Conservation (phyloP, 2,797 vertebrate genomes). For the Sciaenops ocellatus region DNA sequence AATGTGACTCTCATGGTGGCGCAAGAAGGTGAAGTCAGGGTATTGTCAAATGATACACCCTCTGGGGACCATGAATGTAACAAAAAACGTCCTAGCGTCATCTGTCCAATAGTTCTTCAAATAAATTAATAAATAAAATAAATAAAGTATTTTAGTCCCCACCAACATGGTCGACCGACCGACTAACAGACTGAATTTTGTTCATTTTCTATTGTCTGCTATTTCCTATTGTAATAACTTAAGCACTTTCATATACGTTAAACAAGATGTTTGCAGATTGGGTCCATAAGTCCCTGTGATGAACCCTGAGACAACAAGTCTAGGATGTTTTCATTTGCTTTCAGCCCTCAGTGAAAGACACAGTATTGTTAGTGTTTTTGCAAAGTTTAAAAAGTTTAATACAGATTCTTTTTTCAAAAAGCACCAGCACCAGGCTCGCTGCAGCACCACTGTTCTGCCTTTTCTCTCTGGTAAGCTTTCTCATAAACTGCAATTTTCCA, state of each 20-base stretch:
- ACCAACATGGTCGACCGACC: too few relatives aligned
- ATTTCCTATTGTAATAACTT: background rate
- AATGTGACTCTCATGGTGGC: background rate
- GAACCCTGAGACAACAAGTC: background rate
- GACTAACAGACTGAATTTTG: background rate
- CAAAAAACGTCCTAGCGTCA: background rate
- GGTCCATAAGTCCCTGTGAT: background rate
- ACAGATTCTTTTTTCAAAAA: constrained; percentile 7
- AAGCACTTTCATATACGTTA: background rate
- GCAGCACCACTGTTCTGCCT: constrained; percentile 7
- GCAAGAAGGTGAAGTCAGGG: background rate
- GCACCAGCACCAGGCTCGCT: background rate
- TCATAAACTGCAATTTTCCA: constrained; percentile 51
- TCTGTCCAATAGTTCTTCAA: background rate
- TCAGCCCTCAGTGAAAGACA: background rate
- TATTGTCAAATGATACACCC: background rate
- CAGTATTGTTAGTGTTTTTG: background rate
- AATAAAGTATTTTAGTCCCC: background rate
- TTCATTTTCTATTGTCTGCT: too few relatives aligned
- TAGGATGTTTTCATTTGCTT: background rate
- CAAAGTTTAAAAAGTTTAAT: background rate
- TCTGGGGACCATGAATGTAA: background rate
- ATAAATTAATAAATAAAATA: background rate
- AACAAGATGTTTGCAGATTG: background rate
- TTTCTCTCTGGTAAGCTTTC: constrained; percentile 25